Base-by-base conservation (phyloP, 2,888 invertebrate genomes). In the Leucoma salicis region DNA sequence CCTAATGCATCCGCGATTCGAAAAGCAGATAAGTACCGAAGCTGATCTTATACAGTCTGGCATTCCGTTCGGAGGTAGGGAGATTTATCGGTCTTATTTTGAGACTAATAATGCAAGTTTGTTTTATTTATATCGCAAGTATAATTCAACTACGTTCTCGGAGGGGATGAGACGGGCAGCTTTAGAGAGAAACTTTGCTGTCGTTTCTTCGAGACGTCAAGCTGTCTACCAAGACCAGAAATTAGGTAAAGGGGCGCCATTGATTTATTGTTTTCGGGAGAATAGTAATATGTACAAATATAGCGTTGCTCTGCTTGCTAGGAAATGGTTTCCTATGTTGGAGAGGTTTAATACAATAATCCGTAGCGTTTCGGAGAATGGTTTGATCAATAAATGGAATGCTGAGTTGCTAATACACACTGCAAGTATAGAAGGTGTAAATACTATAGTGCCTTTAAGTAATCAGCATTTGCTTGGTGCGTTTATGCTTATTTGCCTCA, bases 1-100 rank as follows among this genome's bases (percentile, higher is more conserved):
- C 70, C 63, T 90, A 74, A 89, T 90, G 82, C 87, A 90, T 54
- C 90, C 90, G 49, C 77, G 89, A 66, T 90, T 80, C 63, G 86
- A 84, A 63, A 89, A 82, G 70, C 90, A 90, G 78, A 87, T 90
- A 76, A 79, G 79, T 52, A 81, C 66, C 46, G 85, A 85, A 66
- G 57, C 70, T 48, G 87, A 88, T 74, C 75, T 90, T 56, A 81
- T 89, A 63, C 72, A 71, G 69, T 86, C 82, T 49, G 63, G 75
- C 53, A 81, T 89, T 60, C 74, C 79, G 53, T 55, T 90, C 66
- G 89, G 88, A 66, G 90, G 90, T 49, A 78, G 87, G 57, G 80
- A 79, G 78, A 82, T 83, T 78, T 88, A 89, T 76, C 80, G 81
- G 62, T 74, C 79, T 74, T 85, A 88, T 82, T 90, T 90, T 70